These are phyloP conservation scores for Hoplodrina blanda DNA, from an alignment of 2,888 invertebrate genomes.

Conservation along the genomic window DNA sequence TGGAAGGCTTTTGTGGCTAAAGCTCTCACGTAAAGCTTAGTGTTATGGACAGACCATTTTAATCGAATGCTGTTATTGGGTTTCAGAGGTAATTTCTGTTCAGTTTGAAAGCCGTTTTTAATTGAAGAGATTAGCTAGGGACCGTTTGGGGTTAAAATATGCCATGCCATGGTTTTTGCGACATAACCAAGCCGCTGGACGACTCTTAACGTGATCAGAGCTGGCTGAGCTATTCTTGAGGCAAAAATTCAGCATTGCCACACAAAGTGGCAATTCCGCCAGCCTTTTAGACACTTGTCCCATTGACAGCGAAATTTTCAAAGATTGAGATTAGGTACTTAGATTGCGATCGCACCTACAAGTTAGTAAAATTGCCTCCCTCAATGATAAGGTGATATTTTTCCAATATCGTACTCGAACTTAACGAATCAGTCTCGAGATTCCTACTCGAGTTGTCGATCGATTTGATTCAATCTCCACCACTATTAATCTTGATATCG, in stretches of 20 bases:
- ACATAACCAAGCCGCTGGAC: no score
- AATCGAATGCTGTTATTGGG: neutral
- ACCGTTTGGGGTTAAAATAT: no score
- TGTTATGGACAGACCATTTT: neutral
- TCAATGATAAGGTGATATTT: neutral
- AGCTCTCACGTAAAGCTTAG: constrained; percentile 13
- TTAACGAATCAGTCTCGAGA: constrained; percentile 3
- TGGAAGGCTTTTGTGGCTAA: constrained; percentile 13
- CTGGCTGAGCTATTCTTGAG: no score
- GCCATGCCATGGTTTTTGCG: no score
- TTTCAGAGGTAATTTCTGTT: neutral
- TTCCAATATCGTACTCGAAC: constrained; percentile 10
- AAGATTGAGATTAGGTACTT: no score
- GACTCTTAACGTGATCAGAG: no score
- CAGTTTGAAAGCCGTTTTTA: neutral
- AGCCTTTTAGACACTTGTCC: no score
- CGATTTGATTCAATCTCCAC: constrained; percentile 30
- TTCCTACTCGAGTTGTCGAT: neutral
- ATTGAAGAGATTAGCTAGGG: neutral
- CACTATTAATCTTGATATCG: constrained; percentile 21
- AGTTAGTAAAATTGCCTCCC: no score
- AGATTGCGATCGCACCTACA: no score
- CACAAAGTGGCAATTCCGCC: no score
- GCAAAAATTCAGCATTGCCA: no score
- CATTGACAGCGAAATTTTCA: no score